phyloP scores from a whole-genome alignment of 2,888 invertebrate genomes.

The Pandemis cinnamomeana region DNA sequence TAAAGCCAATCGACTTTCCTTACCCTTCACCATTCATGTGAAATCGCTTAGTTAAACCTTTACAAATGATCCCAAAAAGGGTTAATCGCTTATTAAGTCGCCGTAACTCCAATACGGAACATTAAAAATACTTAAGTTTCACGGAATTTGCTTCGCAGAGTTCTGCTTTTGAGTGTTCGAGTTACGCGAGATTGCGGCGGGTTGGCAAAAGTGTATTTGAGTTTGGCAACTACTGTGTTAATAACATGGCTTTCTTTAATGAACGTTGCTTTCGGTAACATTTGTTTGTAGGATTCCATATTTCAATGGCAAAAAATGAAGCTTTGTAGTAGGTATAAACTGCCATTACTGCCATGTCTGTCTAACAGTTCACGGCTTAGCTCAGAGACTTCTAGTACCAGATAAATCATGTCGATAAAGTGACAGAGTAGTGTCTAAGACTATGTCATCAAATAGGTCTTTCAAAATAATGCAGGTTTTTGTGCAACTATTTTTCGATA shows the following conservation, averaged over 20 bases:
- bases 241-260: constrained; percentile 13
- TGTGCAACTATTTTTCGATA: no score
- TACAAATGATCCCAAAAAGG: constrained; percentile 39
- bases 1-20: constrained; percentile 40
- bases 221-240: constrained; percentile 19
- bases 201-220: constrained; percentile 14
- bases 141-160: constrained; percentile 15
- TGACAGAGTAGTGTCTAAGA: no score
- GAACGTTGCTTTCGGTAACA: neutral
- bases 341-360: no score
- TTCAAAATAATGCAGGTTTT: no score
- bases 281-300: no score
- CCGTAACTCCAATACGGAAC: constrained; percentile 26
- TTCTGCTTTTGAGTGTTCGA: constrained; percentile 24
- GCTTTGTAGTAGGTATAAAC: no score
- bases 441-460: no score
- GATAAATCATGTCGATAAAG: no score
- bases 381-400: no score
- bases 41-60: constrained; percentile 42
- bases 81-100: constrained; percentile 40
- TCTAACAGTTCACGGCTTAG: no score
- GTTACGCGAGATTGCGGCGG: constrained; percentile 10
- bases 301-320: no score
- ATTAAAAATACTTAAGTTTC: constrained; percentile 27
- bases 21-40: constrained; percentile 41